Base-by-base conservation (phyloP, 2,113 vertebrate genomes). In the Carassius auratus region DNA sequence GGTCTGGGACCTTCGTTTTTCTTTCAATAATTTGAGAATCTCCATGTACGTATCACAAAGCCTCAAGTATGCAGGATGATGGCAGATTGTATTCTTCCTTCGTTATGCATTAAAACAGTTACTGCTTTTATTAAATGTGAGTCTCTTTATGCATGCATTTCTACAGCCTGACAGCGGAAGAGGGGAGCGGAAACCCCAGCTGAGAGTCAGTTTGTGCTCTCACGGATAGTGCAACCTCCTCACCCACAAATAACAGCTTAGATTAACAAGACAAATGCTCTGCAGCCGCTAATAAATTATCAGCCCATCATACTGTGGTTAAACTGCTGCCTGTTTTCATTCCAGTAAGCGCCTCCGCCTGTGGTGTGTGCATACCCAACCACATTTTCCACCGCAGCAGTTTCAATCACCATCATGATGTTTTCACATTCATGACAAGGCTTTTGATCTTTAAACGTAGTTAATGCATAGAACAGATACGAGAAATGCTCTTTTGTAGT, bases 281-380 rank as follows among this genome's bases (percentile, higher is more conserved):
- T 85, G 87, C 36, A 83, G 69, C 33, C 64, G 80, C 19, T 84
- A 86, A 84, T 84, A 52, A 45, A 23, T 82, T 14, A 86, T 85
- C 85, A 84, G 64, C 71, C 61, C 57, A 64, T 73, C 75, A 77
- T 13, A 52, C 59, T 84, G 81, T 42, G 66, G 76, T 84, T 50
- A 69, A 88, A 61, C 81, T 68, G 61, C 59, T 76, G 57, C 66
- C 10, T 55, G 30, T 68, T 62, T 76, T 71, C 13, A 42, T 85
- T 88, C 52, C 84, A 78, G 74, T 85, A 85, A 85, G 61, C 78
- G 3, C 4, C 19, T 81, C 74, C 76, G 74, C 26, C 45, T 68
- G 69, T 33, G 36, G 23, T 80, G 66, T 55, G 76, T 73, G n/a
- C n/a, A 23, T 66, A 74, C 42, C 26, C 68, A n/a, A 88, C 85